Percentiles rank a stretch among this genome's conserved stretches.
Evolutionary conservation across 2,888 invertebrate species (phyloP).

Genomic region (Ariolimax columbianus): DNA sequence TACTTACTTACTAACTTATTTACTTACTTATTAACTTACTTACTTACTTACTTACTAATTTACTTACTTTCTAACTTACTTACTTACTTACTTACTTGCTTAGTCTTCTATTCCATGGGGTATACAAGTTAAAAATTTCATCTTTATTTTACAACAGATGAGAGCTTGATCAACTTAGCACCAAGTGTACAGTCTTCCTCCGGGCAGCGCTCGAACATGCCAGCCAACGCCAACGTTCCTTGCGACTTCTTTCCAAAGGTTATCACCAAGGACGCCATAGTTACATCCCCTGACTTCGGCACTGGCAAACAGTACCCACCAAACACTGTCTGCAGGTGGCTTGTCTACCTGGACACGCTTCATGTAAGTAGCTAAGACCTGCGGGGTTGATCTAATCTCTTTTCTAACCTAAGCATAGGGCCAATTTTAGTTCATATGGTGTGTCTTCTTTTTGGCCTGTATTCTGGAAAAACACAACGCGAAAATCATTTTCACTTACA

Average conservation of each 20-base stretch:
- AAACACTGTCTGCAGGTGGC: constrained; percentile 14
- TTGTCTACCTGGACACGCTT: constrained; percentile 15
- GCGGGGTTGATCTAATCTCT: no score
- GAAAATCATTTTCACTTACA: no score
- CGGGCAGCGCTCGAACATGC: not conserved
- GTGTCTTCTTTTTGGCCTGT: no score
- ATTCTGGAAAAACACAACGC: no score
- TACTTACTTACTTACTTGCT: no score
- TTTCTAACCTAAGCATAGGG: not conserved
- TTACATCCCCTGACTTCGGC: constrained; percentile 6
- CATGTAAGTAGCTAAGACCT: constrained; percentile 4
- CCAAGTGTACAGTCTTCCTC: not conserved
- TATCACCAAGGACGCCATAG: not conserved
- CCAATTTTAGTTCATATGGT: not conserved
- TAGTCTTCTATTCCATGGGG: no score
- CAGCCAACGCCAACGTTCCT: not conserved
- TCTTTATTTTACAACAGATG: no score
- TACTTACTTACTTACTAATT: no score
- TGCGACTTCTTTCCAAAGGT: constrained; percentile 18
- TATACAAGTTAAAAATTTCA: no score
- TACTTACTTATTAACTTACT: no score
- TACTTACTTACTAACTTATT: no score
- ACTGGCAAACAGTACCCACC: not conserved
- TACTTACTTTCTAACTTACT: no score
- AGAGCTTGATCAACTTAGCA: not conserved